Conservation (phyloP, 1,140 invertebrate species). For the Cydia amplana region DNA sequence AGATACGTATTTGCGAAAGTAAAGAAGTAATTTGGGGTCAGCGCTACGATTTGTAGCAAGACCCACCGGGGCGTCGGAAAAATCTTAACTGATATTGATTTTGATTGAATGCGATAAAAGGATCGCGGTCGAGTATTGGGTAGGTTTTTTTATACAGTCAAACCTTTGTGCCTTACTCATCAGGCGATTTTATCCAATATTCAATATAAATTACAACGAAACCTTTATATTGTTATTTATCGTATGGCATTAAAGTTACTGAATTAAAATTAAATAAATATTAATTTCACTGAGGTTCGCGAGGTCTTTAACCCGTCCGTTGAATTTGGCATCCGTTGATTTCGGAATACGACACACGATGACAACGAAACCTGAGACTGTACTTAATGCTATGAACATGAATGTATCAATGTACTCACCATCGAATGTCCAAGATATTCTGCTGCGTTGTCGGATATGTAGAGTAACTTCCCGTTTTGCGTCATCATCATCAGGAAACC, state of each 20-base stretch:
- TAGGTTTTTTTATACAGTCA: neutral
- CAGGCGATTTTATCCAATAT: neutral
- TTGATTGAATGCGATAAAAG: conserved; percentile 40
- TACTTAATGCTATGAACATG: neutral
- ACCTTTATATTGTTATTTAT: too few species aligned
- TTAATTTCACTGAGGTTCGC: too few species aligned
- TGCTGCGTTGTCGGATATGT: conserved; percentile 99
- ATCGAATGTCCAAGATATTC: conserved; percentile 99
- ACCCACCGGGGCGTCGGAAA: conserved; percentile 48
- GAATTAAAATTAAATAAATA: too few species aligned
- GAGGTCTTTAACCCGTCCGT: too few species aligned
- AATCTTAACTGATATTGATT: conserved; percentile 42
- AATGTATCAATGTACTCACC: conserved; percentile 86
- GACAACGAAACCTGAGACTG: too few species aligned
- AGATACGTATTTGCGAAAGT: conserved; percentile 16
- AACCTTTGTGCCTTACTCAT: conserved; percentile 1
- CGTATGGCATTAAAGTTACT: too few species aligned
- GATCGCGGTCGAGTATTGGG: conserved; percentile 6
- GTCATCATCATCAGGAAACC: conserved; percentile 99
- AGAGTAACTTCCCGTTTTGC: conserved; percentile 98
- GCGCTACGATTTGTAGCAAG: conserved; percentile 47
- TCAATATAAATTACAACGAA: neutral
- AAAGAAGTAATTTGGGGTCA: conserved; percentile 51
- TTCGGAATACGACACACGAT: too few species aligned
- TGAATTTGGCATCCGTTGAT: too few species aligned